Evolutionary conservation across 2,888 invertebrate species (phyloP), one percentile per base, ranked within the genome.

Genomic region (Taphrorychus bicolor): DNA sequence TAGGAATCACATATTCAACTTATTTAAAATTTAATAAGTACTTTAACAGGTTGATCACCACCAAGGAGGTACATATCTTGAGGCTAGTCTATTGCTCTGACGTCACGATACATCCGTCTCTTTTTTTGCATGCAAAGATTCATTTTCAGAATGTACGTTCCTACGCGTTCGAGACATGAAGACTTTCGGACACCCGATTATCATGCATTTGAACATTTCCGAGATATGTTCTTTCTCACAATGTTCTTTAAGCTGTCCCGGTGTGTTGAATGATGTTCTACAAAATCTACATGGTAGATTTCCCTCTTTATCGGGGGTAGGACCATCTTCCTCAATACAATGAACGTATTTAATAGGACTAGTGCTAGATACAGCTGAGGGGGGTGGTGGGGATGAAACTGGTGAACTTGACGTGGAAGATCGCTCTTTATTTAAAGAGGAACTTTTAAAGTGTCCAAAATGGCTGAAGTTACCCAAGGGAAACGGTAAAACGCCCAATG

Each of bases 81-180:
- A 76, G 67, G 80, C 76, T 71, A 80, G 72, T 65, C 78, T 73
- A 70, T 78, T 77, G 69, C 73, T 77, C 74, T 79, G 74, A 70
- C 80, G 82, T 82, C 82, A 82, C 82, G 82, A 82, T 59, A 76
- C 76, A 59, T 80, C 79, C 52, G 75, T 71, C 65, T 75, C 75
- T 74, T 77, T 79, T 69, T 73, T 77, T 49, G 73, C 73, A 73
- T 87, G 87, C 19, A 87, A 79, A 66, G 83, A 82, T 71, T 89
- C 89, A 73, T 89, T 88, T 75, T 91, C 91, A 67, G 89, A 88
- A 81, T 93, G 93, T 54, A 89, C 85, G 78, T 92, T 93, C 69
- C 93, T 86, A 73, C 90, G 89, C 71, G 92, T 91, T 73, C 90
- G 86, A 9, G 93, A 92, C 69, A 91, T 88, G 82, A 93, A 94